Base-by-base conservation (phyloP, 2,113 vertebrate species). In the Uropsilus gracilis region DNA sequence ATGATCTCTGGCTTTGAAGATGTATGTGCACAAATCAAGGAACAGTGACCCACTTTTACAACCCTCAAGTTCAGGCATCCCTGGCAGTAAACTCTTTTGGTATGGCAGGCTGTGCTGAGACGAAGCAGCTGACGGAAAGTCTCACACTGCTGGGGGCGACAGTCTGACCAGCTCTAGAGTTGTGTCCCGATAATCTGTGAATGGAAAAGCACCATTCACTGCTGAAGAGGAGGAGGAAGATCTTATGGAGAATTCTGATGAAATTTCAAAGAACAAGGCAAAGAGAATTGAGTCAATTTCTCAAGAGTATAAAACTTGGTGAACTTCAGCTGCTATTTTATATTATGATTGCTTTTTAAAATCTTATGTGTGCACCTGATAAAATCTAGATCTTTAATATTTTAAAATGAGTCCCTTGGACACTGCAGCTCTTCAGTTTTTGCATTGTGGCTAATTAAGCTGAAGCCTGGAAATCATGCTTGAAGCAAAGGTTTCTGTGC, bases 21-120 rank as follows among this genome's bases (percentile, higher is more conserved):
- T 99, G 99, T 99, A 99, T 99, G 99, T 99, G 99, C 98, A 99
- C 99, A 98, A 99, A 99, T 96, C 99, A 99, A 97, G 99, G 99
- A 95, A 99, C 99, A 96, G 99, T 99, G 92, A 99, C 99, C 98
- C 99, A 99, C 97, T 99, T 99, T 97, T 99, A 99, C 98, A 99
- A 99, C 83, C 99, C 99, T 73, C 99, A 99, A 99, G 99, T 99
- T 92, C 99, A 99, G 98, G 99, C 99, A 18, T 99, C 99, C 18
- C 98, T 99, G 89, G 99, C 99, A 86, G 99, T 99, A 90, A 99
- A 99, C 98, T 99, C 99, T 96, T 99, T 99, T 98, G 99, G 99
- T 96, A 99, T 99, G 97, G 99, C 99, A 0, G 99, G 99, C 94
- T 99, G 99, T 50, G 99, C 99, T 48, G 99, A 99, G 98, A 99